Evolutionary conservation across 1,140 invertebrate genomes (phyloP).

Genomic region (Drosophila subpulchrella): DNA sequence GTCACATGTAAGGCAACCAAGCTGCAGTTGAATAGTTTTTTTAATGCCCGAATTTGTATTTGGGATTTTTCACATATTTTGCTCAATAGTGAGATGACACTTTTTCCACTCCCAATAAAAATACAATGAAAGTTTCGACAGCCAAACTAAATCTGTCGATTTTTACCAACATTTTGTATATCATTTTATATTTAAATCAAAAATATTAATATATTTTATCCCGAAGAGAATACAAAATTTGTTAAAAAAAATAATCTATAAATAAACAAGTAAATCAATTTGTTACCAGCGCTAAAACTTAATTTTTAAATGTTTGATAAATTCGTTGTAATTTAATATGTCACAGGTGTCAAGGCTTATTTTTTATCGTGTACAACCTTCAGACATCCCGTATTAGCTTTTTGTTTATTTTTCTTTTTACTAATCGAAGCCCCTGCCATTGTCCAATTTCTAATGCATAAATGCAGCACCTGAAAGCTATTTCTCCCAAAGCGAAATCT

Average conservation of each 20-base stretch:
- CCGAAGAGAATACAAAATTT: no score
- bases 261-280: background rate
- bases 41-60: background rate
- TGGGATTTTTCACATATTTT: slow-evolving; percentile 39
- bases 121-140: no score
- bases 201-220: no score
- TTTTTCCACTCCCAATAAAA: slow-evolving; percentile 2
- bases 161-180: no score
- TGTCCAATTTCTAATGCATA: slow-evolving; percentile 50
- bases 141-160: no score
- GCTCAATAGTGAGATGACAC: slow-evolving; percentile 61
- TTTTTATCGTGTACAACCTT: slow-evolving; percentile 25
- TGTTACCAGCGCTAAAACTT: no score
- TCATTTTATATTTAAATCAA: no score
- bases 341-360: background rate
- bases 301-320: background rate
- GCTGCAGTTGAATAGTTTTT: slow-evolving; percentile 20
- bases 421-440: slow-evolving; percentile 28
- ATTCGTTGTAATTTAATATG: background rate
- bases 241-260: background rate
- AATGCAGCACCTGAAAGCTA: slow-evolving; percentile 63
- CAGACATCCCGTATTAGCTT: background rate
- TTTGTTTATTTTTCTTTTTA: slow-evolving; percentile 25
- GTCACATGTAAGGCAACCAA: background rate
- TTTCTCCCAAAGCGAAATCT: slow-evolving; percentile 62